A percentile compares a stretch with the other conserved stretches of the same genome.
Evolutionary conservation across 2,113 vertebrate species (phyloP).

Genomic region (Bungarus multicinctus): DNA sequence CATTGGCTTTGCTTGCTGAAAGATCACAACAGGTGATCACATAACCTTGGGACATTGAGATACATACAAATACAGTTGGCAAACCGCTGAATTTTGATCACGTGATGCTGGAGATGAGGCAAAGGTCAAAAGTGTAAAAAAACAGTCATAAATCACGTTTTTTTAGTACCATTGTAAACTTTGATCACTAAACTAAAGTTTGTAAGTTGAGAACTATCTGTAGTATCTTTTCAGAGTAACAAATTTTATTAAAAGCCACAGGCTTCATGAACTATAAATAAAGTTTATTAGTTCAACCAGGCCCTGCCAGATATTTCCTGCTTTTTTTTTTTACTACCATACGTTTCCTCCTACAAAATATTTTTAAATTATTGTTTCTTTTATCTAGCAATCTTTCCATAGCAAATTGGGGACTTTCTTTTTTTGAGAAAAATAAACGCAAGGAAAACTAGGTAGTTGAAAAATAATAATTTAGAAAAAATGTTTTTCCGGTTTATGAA

Average conservation of each 20-base stretch:
- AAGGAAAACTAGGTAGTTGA: not conserved
- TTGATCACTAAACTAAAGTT: not conserved
- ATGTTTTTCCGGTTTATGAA: not conserved
- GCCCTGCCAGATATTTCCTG: not conserved
- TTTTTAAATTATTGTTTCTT: not conserved
- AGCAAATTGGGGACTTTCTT: not conserved
- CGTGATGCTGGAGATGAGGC: not conserved
- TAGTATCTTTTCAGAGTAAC: not conserved
- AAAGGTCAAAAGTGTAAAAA: not conserved
- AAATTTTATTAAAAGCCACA: not conserved
- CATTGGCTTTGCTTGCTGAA: not conserved
- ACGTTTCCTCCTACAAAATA: not conserved
- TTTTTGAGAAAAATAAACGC: not conserved
- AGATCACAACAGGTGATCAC: not conserved
- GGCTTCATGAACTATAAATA: not conserved
- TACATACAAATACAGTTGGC: not conserved
- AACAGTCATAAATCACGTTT: not conserved
- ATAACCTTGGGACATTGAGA: not conserved
- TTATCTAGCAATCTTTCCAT: not conserved
- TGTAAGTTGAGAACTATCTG: not conserved
- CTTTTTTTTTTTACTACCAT: not conserved
- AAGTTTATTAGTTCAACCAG: not conserved
- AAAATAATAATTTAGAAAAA: not conserved
- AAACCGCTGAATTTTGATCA: not conserved
- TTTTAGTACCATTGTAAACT: not conserved